A percentile compares a stretch with the other conserved stretches of the same genome.
Conservation (phyloP, 2,888 invertebrate genomes). For the Lycophotia porphyrea region DNA sequence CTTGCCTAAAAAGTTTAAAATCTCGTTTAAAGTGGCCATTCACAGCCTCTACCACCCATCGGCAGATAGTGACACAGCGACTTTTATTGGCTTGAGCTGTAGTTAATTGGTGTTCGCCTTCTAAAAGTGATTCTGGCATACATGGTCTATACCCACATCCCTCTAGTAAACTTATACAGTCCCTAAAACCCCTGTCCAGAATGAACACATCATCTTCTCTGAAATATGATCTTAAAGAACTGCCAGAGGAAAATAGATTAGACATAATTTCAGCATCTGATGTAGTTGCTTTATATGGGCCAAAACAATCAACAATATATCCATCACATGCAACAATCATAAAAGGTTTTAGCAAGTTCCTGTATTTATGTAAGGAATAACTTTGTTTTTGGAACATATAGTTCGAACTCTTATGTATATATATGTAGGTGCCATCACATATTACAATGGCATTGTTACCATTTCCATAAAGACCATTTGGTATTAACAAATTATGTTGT, state of each 20-base stretch:
- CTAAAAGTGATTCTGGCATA: constrained; percentile 8
- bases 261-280: constrained; percentile 9
- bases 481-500: constrained; percentile 1
- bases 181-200: constrained; percentile 2
- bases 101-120: constrained; percentile 12
- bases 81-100: constrained; percentile 1
- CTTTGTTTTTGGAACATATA: constrained; percentile 16
- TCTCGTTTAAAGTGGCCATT: constrained; percentile 11
- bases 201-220: constrained; percentile 3
- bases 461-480: background rate
- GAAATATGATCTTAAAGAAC: constrained; percentile 3
- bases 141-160: constrained; percentile 1
- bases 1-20: constrained; percentile 2
- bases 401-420: constrained; percentile 7
- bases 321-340: constrained; percentile 19
- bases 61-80: constrained; percentile 4
- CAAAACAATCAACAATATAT: constrained; percentile 21
- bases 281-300: constrained; percentile 23
- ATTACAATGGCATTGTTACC: constrained; percentile 8
- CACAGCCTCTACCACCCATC: constrained; percentile 3
- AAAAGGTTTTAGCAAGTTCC: constrained; percentile 2
- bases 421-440: constrained; percentile 11
- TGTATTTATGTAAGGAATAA: constrained; percentile 9
- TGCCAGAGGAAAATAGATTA: background rate
- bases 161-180: background rate